Conservation (phyloP, 2,113 vertebrate genomes). For the Scartelaos histophorus region DNA sequence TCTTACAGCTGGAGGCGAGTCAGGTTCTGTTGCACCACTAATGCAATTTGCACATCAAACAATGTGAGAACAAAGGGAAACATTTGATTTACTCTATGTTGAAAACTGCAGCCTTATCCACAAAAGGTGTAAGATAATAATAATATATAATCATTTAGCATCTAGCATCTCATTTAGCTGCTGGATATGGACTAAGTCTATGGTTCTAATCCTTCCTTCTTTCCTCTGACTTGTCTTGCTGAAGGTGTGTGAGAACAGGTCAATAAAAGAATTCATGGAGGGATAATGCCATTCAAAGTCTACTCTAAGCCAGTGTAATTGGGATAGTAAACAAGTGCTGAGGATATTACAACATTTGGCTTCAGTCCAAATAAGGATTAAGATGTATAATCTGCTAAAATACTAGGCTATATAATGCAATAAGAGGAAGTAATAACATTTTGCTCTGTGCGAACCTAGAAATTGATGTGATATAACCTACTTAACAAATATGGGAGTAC, state of each 20-base stretch:
- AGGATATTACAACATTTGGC: constrained; percentile 18
- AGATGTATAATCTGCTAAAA: too few species aligned
- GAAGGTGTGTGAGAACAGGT: constrained; percentile 64
- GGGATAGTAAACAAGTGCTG: constrained; percentile 29
- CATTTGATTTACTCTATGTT: constrained; percentile 14
- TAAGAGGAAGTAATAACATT: too few species aligned
- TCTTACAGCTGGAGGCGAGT: neutral
- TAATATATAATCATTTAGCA: too few species aligned
- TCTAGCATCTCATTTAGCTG: constrained; percentile 62
- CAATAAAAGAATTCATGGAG: constrained; percentile 40
- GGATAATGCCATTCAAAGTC: constrained; percentile 57
- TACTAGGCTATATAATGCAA: too few species aligned
- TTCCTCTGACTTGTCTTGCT: constrained; percentile 20
- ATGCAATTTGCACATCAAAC: constrained; percentile 14
- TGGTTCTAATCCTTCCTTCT: constrained; percentile 60
- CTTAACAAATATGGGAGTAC: too few species aligned
- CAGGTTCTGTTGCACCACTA: neutral
- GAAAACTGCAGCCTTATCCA: constrained; percentile 40
- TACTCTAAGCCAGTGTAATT: constrained; percentile 53
- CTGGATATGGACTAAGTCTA: constrained; percentile 60
- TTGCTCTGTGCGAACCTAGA: too few species aligned
- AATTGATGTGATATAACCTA: too few species aligned
- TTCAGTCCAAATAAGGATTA: neutral
- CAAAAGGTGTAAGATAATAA: constrained; percentile 47
- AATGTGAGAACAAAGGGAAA: constrained; percentile 21